phyloP scores from a whole-genome alignment of 1,140 invertebrate species.

The Rhizoglyphus robini region DNA sequence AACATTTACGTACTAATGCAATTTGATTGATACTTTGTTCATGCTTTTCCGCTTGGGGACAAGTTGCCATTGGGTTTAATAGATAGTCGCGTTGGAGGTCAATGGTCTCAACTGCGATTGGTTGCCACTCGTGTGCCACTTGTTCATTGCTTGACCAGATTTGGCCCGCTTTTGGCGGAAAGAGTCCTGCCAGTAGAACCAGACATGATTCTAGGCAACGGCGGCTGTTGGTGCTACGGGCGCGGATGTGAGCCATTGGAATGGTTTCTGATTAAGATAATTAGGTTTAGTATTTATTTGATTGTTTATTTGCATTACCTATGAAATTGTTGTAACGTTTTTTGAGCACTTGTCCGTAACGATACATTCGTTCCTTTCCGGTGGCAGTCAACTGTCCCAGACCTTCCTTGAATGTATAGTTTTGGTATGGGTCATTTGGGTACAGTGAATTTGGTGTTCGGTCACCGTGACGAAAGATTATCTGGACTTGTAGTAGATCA shows the following conservation, averaged over 20 bases:
- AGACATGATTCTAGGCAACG: background rate
- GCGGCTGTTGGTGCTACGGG: background rate
- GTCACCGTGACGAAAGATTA: constrained; percentile 8
- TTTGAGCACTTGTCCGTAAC: background rate
- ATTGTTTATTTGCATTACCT: too few species aligned
- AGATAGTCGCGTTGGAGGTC: background rate
- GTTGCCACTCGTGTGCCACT: too few species aligned
- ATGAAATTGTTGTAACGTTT: too few species aligned
- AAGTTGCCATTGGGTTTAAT: background rate
- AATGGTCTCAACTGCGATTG: constrained; percentile 10
- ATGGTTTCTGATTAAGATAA: background rate
- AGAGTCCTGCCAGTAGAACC: background rate
- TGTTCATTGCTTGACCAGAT: background rate
- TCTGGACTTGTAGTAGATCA: constrained; percentile 2
- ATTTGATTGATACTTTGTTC: background rate
- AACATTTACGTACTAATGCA: background rate
- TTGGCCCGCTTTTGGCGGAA: background rate
- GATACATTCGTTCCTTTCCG: constrained; percentile 14
- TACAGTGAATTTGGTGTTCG: background rate
- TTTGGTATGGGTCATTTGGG: background rate
- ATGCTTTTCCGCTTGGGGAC: constrained; percentile 1
- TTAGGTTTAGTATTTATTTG: too few species aligned
- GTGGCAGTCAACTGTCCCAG: background rate
- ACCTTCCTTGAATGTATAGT: background rate
- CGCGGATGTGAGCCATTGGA: background rate